phyloP scores from a whole-genome alignment of 2,888 invertebrate genomes.

The Prosapia bicincta region DNA sequence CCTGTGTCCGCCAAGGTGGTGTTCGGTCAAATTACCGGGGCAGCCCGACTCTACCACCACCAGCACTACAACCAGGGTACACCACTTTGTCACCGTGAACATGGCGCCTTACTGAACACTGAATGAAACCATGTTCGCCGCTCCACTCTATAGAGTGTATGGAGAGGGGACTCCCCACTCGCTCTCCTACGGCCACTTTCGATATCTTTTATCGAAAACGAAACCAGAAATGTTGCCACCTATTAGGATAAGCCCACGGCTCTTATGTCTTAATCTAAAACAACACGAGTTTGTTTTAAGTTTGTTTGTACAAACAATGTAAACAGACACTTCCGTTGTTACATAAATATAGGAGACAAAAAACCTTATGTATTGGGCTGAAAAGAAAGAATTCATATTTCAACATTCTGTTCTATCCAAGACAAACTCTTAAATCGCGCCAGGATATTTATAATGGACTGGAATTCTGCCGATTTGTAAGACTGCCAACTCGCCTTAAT shows the following conservation, averaged over 20 bases:
- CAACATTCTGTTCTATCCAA: too few relatives aligned
- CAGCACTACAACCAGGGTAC: not conserved
- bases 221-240: not conserved
- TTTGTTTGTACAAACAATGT: too few relatives aligned
- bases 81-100: not conserved
- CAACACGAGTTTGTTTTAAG: too few relatives aligned
- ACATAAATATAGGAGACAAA: too few relatives aligned
- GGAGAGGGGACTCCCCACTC: not conserved
- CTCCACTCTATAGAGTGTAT: not conserved
- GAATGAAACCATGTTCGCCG: not conserved
- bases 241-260: not conserved
- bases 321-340: too few relatives aligned
- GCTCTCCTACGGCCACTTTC: not conserved
- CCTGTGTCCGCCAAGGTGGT: not conserved
- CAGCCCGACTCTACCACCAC: not conserved
- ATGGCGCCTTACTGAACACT: not conserved
- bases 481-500: too few relatives aligned
- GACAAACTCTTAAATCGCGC: too few relatives aligned
- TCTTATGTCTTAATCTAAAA: not conserved
- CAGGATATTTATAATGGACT: too few relatives aligned
- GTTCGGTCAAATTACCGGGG: not conserved
- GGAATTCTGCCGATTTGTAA: too few relatives aligned
- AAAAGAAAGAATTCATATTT: too few relatives aligned
- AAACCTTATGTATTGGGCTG: too few relatives aligned
- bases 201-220: not conserved